phyloP scores from a whole-genome alignment of 2,888 invertebrate genomes.

The Aporophyla lueneburgensis region DNA sequence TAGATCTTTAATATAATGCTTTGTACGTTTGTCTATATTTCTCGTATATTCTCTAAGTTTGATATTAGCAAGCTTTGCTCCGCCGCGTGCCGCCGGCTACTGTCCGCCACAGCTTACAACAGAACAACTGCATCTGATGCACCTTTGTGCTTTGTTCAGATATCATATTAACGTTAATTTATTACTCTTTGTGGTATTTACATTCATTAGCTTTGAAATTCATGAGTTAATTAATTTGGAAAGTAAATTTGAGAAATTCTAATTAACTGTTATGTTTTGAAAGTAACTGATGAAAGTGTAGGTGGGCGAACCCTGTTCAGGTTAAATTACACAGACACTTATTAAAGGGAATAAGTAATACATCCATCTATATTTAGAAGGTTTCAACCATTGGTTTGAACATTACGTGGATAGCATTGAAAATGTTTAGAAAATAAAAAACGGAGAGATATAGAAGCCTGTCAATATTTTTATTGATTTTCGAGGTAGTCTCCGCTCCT shows the following conservation, averaged over 20 bases:
- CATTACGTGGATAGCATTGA: no score
- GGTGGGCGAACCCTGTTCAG: not conserved
- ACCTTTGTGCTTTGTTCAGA: constrained; percentile 49
- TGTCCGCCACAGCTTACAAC: constrained; percentile 32
- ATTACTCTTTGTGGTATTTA: constrained; percentile 23
- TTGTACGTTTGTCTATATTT: not conserved
- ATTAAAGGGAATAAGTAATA: not conserved
- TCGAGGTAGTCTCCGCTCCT: no score
- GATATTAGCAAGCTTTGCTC: constrained; percentile 3
- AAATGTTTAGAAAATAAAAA: no score
- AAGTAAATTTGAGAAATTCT: constrained; percentile 8
- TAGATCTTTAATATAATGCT: not conserved
- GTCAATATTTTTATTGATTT: no score
- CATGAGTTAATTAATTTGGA: constrained; percentile 12
- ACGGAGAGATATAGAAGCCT: no score
- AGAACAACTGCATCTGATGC: constrained; percentile 38
- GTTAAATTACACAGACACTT: no score
- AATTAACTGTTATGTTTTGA: constrained; percentile 3
- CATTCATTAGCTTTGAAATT: constrained; percentile 21
- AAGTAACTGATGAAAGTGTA: not conserved
- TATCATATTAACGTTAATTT: constrained; percentile 7
- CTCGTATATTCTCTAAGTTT: constrained; percentile 18
- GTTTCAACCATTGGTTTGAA: no score
- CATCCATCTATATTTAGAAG: not conserved
- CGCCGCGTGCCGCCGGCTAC: constrained; percentile 28